Conservation (phyloP, 1,140 invertebrate genomes). For the Temnothorax nylanderi region DNA sequence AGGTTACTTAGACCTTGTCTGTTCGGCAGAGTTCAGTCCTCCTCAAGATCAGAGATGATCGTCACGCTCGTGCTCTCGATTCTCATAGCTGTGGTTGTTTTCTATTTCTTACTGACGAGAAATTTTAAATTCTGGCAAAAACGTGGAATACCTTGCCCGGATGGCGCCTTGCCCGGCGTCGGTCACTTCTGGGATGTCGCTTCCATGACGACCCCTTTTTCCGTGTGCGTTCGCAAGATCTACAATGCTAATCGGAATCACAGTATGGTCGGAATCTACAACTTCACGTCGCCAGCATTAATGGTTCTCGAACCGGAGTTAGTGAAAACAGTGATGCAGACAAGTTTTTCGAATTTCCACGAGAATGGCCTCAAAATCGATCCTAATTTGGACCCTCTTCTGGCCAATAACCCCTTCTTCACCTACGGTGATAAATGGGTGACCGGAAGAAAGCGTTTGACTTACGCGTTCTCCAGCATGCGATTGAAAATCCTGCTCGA, state of each 20-base stretch:
- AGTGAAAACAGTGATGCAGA: conserved; percentile 75
- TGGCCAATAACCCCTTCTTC: background rate
- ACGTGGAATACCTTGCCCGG: conserved; percentile 80
- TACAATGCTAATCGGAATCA: conserved; percentile 58
- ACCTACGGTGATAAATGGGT: conserved; percentile 2
- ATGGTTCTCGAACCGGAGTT: conserved; percentile 78
- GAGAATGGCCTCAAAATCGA: conserved; percentile 34
- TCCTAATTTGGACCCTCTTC: background rate
- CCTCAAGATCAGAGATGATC: conserved; percentile 68
- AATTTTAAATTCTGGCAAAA: conserved; percentile 82
- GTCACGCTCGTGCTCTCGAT: background rate
- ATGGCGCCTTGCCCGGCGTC: conserved; percentile 67
- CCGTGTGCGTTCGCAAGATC: conserved; percentile 45
- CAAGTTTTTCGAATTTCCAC: conserved; percentile 74
- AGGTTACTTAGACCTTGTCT: too few species aligned
- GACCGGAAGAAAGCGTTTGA: background rate
- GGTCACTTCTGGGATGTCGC: conserved; percentile 70
- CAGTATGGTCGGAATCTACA: conserved; percentile 76
- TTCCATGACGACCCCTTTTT: conserved; percentile 46
- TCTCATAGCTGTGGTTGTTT: background rate
- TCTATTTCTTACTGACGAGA: conserved; percentile 12
- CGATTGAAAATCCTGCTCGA: conserved; percentile 64
- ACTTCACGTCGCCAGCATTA: conserved; percentile 67
- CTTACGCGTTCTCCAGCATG: conserved; percentile 60
- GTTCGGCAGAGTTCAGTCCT: background rate